Evolutionary conservation across 2,113 vertebrate genomes (phyloP).

Genomic region (Sporophila hypoxantha): DNA sequence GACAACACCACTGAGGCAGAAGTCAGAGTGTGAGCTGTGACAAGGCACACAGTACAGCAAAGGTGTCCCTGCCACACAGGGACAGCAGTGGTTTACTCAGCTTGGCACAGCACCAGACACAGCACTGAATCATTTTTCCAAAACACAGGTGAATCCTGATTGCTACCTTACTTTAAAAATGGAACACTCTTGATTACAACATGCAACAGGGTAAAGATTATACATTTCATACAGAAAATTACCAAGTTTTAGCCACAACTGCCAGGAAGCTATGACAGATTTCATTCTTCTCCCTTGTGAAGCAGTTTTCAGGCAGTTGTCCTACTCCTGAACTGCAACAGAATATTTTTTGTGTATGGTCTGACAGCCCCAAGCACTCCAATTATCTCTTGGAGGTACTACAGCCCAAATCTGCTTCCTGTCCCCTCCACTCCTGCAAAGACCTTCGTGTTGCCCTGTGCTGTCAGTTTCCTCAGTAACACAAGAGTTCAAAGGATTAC

Average conservation of each 20-base stretch:
- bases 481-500: neutral
- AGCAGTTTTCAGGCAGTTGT: neutral
- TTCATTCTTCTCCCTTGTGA: neutral
- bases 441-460: neutral
- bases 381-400: neutral
- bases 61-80: accelerated
- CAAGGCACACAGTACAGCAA: neutral
- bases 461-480: neutral
- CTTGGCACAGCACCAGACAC: neutral
- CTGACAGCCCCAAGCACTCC: neutral
- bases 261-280: neutral
- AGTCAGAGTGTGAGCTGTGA: neutral
- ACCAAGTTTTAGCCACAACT: neutral
- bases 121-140: neutral
- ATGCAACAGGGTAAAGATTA: neutral
- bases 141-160: neutral
- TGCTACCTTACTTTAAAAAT: neutral
- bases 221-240: neutral
- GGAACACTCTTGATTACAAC: neutral
- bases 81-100: neutral
- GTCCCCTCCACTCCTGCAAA: neutral
- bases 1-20: neutral
- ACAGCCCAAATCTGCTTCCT: neutral
- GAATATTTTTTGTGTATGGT: neutral
- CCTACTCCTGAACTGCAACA: neutral